Conservation (phyloP, 2,888 invertebrate species). For the Pyrrhosoma nymphula region DNA sequence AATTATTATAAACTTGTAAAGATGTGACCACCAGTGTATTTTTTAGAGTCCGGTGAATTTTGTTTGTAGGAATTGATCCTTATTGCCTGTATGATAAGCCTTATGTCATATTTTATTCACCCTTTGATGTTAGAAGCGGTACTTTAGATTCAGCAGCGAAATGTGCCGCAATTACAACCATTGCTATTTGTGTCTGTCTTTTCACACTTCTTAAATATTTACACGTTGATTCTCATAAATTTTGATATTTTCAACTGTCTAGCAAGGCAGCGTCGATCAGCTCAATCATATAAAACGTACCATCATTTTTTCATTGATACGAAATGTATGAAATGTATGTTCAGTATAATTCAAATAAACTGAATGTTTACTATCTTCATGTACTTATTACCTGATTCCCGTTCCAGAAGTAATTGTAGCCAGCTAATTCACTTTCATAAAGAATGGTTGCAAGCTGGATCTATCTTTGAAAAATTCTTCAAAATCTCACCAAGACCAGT, state of each 20-base stretch:
- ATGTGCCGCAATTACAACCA: slow-evolving; percentile 38
- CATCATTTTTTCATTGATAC: background rate
- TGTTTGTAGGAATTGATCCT: background rate
- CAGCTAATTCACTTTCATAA: no score
- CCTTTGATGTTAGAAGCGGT: background rate
- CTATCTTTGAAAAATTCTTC: no score
- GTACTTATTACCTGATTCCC: no score
- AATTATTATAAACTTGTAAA: slow-evolving; percentile 37
- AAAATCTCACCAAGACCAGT: no score
- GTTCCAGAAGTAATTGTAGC: no score
- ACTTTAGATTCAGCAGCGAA: slow-evolving; percentile 36
- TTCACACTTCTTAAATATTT: slow-evolving; percentile 52
- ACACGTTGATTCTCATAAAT: slow-evolving; percentile 51
- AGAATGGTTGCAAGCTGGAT: no score
- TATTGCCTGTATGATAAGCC: slow-evolving; percentile 38
- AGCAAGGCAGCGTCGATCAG: slow-evolving; percentile 20
- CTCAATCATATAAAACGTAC: slow-evolving; percentile 8
- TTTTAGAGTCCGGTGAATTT: background rate
- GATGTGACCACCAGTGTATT: slow-evolving; percentile 24
- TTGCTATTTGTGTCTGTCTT: slow-evolving; percentile 39
- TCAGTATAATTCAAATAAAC: slow-evolving; percentile 60
- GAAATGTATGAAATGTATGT: slow-evolving; percentile 55
- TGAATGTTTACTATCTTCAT: slow-evolving; percentile 37
- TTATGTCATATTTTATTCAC: slow-evolving; percentile 31
- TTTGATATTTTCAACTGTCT: slow-evolving; percentile 55